Evolutionary conservation across 2,113 vertebrate species (phyloP).

Genomic region (Equus quagga): DNA sequence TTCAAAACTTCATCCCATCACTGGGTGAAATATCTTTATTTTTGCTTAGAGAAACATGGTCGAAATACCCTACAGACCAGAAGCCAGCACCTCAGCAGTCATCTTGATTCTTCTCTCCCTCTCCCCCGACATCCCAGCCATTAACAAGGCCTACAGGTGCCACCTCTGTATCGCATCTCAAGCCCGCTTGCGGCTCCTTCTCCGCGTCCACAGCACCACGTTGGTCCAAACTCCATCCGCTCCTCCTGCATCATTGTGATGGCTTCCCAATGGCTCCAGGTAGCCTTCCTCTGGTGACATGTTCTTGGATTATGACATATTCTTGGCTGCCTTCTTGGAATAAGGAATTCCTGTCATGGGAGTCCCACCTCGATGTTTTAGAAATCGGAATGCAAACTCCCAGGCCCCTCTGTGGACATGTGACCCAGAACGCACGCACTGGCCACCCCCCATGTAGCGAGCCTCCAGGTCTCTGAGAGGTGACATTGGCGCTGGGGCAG

Average conservation of each 20-base stretch:
- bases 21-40: background rate
- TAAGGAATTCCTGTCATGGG: too few species aligned
- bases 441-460: accelerated
- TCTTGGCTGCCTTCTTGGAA: background rate
- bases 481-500: background rate
- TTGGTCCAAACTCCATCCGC: background rate
- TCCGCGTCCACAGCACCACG: background rate
- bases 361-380: background rate
- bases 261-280: background rate
- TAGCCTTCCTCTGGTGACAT: background rate
- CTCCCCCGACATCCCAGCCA: background rate
- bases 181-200: background rate
- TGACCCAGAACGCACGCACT: accelerated
- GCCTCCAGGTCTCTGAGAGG: too few species aligned
- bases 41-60: background rate
- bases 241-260: accelerated
- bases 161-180: background rate
- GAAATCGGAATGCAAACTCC: background rate
- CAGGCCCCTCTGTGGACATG: background rate
- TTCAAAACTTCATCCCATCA: background rate
- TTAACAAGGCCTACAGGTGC: background rate
- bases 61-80: background rate
- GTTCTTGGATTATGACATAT: background rate
- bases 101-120: background rate
- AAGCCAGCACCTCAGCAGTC: background rate